Percentiles rank a stretch among this genome's conserved stretches.
phyloP scores from a whole-genome alignment of 2,797 vertebrate genomes.

The Phalloptychus januarius region DNA sequence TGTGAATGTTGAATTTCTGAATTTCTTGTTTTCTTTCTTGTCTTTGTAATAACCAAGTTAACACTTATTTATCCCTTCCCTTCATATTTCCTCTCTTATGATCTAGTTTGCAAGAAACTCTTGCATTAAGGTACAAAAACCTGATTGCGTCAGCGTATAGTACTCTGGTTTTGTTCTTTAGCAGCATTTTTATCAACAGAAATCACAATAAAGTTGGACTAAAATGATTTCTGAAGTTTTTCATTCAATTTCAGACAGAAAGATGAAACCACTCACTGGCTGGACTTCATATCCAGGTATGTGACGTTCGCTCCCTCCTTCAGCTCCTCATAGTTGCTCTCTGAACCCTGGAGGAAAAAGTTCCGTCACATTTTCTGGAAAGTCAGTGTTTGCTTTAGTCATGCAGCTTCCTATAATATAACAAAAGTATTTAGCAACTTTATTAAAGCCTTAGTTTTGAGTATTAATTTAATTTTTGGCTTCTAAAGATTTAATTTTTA shows the following conservation, averaged over 20 bases:
- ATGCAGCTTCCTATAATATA: neutral
- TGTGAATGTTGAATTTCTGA: too few species aligned
- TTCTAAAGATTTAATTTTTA: too few species aligned
- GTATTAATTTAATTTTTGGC: neutral
- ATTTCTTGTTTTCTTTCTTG: too few species aligned
- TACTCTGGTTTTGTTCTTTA: neutral
- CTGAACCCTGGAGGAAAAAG: constrained; percentile 84
- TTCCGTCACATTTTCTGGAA: neutral
- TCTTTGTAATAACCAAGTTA: neutral
- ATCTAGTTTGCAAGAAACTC: too few species aligned
- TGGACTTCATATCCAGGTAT: constrained; percentile 90
- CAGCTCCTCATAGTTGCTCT: constrained; percentile 91
- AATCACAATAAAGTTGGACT: neutral
- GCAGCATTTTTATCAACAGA: neutral
- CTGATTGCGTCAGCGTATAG: neutral
- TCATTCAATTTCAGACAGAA: neutral
- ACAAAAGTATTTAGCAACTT: neutral
- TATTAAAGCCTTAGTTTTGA: neutral
- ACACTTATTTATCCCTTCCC: neutral
- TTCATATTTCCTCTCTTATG: too few species aligned
- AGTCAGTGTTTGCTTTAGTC: neutral
- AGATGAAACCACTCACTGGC: constrained; percentile 83
- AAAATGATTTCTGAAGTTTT: neutral
- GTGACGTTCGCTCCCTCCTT: constrained; percentile 88
- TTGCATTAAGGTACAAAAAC: neutral